These are phyloP conservation scores for Scolanthus callimorphus DNA, from an alignment of 92 coral and sea anemone genomes.

Conservation along the genomic window DNA sequence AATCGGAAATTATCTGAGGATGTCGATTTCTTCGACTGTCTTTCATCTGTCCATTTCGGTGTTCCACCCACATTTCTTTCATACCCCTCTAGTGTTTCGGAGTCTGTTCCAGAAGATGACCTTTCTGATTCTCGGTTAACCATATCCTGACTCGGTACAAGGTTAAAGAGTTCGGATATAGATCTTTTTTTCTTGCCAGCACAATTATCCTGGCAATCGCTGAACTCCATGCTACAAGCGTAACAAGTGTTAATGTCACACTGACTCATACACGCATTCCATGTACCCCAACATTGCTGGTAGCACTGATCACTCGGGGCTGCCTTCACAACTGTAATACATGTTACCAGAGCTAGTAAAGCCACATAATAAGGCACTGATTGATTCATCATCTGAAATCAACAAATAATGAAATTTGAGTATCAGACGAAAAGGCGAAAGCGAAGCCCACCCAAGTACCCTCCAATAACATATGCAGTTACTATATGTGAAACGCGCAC, in stretches of 20 bases:
- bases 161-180: neutral
- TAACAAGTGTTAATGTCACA: slow-evolving; percentile 3
- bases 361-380: no score
- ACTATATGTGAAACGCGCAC: no score
- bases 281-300: neutral
- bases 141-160: neutral
- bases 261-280: slow-evolving; percentile 8
- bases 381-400: no score
- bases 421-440: no score
- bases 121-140: neutral
- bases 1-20: neutral
- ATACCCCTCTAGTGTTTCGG: no score
- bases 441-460: no score
- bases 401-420: no score
- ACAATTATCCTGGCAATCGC: slow-evolving; percentile 3
- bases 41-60: neutral
- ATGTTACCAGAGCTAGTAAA: no score
- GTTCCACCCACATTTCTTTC: neutral
- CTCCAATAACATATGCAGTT: no score
- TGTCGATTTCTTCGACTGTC: neutral
- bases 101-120: neutral
- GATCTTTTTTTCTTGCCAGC: neutral
- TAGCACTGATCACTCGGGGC: neutral
- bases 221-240: slow-evolving; percentile 1
- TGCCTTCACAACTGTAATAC: neutral